Conservation (phyloP, 2,797 vertebrate species). For the Scyliorhinus canicula region DNA sequence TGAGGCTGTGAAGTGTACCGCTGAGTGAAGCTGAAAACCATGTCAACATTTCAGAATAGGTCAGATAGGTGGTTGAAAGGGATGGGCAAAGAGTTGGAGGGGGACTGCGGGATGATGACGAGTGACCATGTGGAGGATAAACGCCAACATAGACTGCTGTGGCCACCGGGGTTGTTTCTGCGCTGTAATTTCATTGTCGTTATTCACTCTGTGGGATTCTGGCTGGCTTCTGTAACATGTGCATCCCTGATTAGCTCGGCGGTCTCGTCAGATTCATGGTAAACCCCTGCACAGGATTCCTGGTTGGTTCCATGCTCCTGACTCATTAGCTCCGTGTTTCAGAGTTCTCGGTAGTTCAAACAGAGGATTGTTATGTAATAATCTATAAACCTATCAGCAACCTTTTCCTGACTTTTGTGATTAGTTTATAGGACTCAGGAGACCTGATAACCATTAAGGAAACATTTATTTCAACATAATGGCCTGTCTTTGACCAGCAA, state of each 20-base stretch:
- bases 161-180: background rate
- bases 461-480: slow-evolving; percentile 12
- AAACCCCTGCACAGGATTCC: background rate
- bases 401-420: background rate
- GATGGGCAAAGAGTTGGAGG: background rate
- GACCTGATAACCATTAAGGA: slow-evolving; percentile 25
- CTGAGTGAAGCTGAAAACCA: background rate
- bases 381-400: slow-evolving; percentile 36
- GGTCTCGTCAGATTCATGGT: background rate
- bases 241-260: background rate
- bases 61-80: background rate
- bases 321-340: slow-evolving; percentile 15
- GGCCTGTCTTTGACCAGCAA: slow-evolving; percentile 20
- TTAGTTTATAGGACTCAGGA: slow-evolving; percentile 7
- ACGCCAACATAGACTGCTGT: background rate
- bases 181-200: background rate
- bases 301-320: background rate
- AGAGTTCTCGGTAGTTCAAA: slow-evolving; percentile 17
- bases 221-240: background rate
- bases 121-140: background rate
- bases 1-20: background rate
- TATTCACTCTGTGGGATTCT: background rate
- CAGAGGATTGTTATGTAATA: slow-evolving; percentile 17
- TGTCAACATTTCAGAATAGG: background rate
- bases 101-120: no score